These are phyloP conservation scores for Ondatra zibethicus DNA, from an alignment of 2,113 vertebrate genomes.

Conservation along the genomic window DNA sequence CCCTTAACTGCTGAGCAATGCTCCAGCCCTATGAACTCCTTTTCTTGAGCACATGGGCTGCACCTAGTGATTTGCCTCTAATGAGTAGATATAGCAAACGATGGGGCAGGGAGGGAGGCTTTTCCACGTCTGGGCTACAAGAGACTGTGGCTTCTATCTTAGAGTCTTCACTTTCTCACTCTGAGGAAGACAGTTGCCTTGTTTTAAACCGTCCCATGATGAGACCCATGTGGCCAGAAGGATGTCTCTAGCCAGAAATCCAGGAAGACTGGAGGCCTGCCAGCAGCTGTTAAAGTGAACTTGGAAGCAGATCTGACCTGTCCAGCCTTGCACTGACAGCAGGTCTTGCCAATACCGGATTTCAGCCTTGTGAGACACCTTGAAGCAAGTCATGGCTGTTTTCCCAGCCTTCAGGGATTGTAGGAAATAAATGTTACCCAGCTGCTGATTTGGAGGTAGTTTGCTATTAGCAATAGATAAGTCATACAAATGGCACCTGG, in stretches of 20 bases:
- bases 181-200: neutral
- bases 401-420: neutral
- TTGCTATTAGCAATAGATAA: neutral
- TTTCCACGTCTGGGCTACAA: neutral
- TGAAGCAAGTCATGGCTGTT: neutral
- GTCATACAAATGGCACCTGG: neutral
- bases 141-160: neutral
- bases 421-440: neutral
- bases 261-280: neutral
- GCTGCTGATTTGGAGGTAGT: neutral
- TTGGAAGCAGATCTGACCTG: neutral
- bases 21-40: neutral
- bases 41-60: neutral
- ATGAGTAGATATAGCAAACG: neutral
- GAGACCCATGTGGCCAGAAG: neutral
- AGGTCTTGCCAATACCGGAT: neutral
- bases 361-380: neutral
- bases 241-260: neutral
- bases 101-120: too few species aligned
- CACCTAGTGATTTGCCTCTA: neutral
- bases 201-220: neutral
- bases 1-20: neutral
- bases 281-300: neutral
- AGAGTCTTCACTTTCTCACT: neutral
- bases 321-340: neutral